Evolutionary conservation across 2,113 vertebrate genomes (phyloP), one percentile per base, ranked within the genome.

Genomic region (Hyperoodon ampullatus): DNA sequence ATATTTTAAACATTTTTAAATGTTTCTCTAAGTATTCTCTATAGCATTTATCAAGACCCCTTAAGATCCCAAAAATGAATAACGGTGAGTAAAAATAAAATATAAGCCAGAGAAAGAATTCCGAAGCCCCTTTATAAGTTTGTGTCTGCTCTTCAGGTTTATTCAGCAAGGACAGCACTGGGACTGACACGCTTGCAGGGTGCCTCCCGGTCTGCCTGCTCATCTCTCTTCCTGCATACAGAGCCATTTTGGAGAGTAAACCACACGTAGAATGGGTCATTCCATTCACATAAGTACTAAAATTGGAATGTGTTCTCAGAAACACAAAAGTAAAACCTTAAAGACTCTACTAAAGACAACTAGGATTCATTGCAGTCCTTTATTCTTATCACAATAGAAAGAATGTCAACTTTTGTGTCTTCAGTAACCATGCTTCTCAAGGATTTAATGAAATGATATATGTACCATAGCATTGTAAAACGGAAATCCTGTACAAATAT

Each of bases 251-350:
- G 35, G 42, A 61, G 61, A 61, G 23, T 47, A 75, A 83, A 14
- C 63, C 44, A 47, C 1, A 23, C 13, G 42, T 91, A 78, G 21
- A 74, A 72, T 78, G n/a, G 24, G 18, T 63, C 44, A 60, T 8
- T 70, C n/a, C 28, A n/a, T 70, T 92, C 80, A 82, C 33, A 68
- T 30, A 77, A 50, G 21, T 39, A 26, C 33, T 88, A 82, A 94
- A 86, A 85, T 82, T 82, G 88, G 71, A 90, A 88, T n/a, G 30
- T 85, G 50, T 71, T 88, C 87, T 82, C 66, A 91, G 90, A 91
- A 91, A 60, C 39, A 96, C 28, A 33, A 60, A 96, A 63, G 55
- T 94, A 74, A 93, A 93, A 70, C 53, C 66, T 24, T 81, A 35
- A 92, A 81, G 81, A 60, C 61, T 42, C 61, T 50, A n/a, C 13